Evolutionary conservation across 2,797 vertebrate genomes (phyloP).

Genomic region (Phrynocephalus vlangalii): DNA sequence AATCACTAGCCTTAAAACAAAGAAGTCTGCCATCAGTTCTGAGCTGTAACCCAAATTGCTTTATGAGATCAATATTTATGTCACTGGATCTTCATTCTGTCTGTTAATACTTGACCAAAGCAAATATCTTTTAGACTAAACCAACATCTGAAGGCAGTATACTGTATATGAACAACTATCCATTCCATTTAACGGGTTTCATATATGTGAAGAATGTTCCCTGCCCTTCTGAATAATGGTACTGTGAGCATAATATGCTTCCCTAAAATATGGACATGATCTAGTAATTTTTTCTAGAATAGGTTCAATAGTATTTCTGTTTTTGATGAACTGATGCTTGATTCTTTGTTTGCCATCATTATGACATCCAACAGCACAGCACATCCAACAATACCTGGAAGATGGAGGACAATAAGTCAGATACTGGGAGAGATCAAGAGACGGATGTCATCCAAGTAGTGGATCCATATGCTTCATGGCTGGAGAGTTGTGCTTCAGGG

Average conservation of each 20-base stretch:
- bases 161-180: not conserved
- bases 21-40: not conserved
- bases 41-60: not conserved
- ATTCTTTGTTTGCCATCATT: too few relatives aligned
- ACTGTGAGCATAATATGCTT: not conserved
- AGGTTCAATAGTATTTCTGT: too few relatives aligned
- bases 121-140: not conserved
- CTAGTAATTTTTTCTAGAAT: too few relatives aligned
- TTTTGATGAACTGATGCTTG: too few relatives aligned
- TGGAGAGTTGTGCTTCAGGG: not conserved
- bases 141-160: not conserved
- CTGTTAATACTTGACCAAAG: not conserved
- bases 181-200: not conserved
- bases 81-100: not conserved
- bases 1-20: not conserved
- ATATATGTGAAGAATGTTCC: not conserved
- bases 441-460: not conserved
- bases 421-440: too few relatives aligned
- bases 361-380: too few relatives aligned
- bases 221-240: not conserved
- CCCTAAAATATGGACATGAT: too few relatives aligned
- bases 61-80: not conserved
- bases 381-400: too few relatives aligned
- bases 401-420: too few relatives aligned
- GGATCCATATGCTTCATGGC: not conserved